Percentiles rank a stretch among this genome's conserved stretches.
Evolutionary conservation across 2,113 vertebrate species (phyloP).

Genomic region (Scomber scombrus): DNA sequence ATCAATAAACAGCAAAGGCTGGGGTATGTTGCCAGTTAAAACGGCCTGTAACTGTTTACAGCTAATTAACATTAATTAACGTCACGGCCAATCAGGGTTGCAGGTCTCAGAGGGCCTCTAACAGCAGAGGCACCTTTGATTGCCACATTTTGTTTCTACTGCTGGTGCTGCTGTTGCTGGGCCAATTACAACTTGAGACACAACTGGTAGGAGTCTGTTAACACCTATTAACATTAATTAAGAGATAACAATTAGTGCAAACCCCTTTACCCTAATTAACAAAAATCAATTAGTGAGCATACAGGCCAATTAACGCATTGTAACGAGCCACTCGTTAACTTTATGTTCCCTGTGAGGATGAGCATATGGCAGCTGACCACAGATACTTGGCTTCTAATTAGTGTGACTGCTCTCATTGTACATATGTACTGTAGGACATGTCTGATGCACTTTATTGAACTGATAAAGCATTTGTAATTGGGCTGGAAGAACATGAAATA

Average conservation of each 20-base stretch:
- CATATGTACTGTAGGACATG: not conserved
- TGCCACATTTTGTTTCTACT: conserved; percentile 77
- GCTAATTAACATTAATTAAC: conserved; percentile 93
- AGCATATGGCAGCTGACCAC: conserved; percentile 87
- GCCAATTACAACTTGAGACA: conserved; percentile 82
- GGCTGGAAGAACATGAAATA: too few relatives aligned
- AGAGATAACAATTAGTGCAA: conserved; percentile 60
- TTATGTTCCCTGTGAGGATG: conserved; percentile 83
- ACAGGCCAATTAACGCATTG: conserved; percentile 91
- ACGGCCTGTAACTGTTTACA: conserved; percentile 62
- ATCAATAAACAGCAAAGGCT: conserved; percentile 29
- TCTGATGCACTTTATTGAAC: not conserved
- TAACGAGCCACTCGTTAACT: conserved; percentile 92
- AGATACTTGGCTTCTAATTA: conserved; percentile 67
- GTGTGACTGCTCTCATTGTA: not conserved
- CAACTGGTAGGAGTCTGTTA: conserved; percentile 77
- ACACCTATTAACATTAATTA: conserved; percentile 63
- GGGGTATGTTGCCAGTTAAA: conserved; percentile 20
- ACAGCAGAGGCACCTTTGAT: conserved; percentile 81
- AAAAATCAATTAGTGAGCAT: conserved; percentile 90
- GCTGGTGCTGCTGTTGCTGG: conserved; percentile 15
- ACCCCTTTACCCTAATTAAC: conserved; percentile 74
- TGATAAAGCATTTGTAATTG: not conserved
- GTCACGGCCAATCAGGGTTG: conserved; percentile 79
- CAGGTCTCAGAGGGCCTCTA: conserved; percentile 86